phyloP scores from a whole-genome alignment of 2,113 vertebrate genomes.

The Calyptomena viridis region DNA sequence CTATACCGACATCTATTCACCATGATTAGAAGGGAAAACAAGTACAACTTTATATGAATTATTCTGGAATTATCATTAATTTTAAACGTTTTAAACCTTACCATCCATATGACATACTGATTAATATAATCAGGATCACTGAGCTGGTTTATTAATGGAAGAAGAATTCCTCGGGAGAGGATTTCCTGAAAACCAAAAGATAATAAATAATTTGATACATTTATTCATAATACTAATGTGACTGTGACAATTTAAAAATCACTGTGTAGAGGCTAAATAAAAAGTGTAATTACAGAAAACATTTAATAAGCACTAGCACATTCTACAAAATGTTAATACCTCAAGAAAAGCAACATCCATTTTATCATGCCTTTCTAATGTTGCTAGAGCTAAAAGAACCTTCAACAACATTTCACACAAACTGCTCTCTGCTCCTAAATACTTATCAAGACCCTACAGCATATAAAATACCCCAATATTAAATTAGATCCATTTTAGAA shows the following conservation, averaged over 20 bases:
- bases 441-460: neutral
- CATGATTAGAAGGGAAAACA: neutral
- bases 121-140: conserved; percentile 99
- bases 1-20: neutral
- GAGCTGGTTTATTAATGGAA: conserved; percentile 97
- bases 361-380: neutral
- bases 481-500: neutral
- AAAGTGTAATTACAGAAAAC: neutral
- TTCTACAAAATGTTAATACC: neutral
- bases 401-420: neutral
- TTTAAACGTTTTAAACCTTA: conserved; percentile 68
- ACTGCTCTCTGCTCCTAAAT: neutral
- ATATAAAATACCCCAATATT: neutral
- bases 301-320: neutral
- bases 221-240: neutral
- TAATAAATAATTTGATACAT: neutral
- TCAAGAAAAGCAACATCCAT: neutral
- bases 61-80: neutral
- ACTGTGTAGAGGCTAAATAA: neutral
- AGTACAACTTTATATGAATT: neutral
- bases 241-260: neutral
- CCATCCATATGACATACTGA: conserved; percentile 99
- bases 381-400: neutral
- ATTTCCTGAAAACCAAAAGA: conserved; percentile 84
- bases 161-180: conserved; percentile 93